phyloP scores from a whole-genome alignment of 2,113 vertebrate genomes.

The Menura novaehollandiae region DNA sequence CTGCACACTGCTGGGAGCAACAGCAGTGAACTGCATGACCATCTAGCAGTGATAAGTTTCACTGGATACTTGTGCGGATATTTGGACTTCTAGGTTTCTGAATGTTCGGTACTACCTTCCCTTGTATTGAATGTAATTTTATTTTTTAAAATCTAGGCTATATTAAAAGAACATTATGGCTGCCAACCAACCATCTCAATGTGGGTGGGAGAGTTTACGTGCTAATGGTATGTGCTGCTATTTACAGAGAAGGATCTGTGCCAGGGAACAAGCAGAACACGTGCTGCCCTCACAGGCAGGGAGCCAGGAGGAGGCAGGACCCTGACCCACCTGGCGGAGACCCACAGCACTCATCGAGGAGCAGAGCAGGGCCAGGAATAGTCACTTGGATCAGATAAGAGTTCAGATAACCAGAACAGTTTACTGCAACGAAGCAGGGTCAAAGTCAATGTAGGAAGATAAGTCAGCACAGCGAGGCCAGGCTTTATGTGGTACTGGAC shows the following conservation, averaged over 20 bases:
- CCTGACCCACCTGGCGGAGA: background rate
- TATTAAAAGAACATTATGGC: background rate
- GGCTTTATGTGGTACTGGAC: background rate
- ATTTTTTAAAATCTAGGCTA: background rate
- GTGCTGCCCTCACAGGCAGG: accelerated
- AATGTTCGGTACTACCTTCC: background rate
- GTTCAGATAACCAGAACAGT: background rate
- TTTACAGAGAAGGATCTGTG: background rate
- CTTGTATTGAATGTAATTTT: background rate
- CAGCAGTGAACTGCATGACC: background rate
- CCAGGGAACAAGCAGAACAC: background rate
- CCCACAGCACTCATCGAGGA: background rate
- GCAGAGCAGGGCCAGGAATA: background rate
- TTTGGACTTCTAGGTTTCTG: background rate
- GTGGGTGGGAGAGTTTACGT: background rate
- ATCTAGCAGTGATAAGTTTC: background rate
- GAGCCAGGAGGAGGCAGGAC: background rate
- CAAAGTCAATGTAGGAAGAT: background rate
- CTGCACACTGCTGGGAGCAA: background rate
- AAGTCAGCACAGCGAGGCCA: background rate
- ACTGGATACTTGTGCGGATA: background rate
- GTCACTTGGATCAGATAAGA: background rate
- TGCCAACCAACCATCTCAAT: background rate
- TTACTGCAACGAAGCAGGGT: background rate
- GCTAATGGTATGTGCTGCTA: background rate